Percentiles rank a stretch among this genome's conserved stretches.
phyloP scores from a whole-genome alignment of 2,888 invertebrate species.

The Poecilobothrus nobilitatus region DNA sequence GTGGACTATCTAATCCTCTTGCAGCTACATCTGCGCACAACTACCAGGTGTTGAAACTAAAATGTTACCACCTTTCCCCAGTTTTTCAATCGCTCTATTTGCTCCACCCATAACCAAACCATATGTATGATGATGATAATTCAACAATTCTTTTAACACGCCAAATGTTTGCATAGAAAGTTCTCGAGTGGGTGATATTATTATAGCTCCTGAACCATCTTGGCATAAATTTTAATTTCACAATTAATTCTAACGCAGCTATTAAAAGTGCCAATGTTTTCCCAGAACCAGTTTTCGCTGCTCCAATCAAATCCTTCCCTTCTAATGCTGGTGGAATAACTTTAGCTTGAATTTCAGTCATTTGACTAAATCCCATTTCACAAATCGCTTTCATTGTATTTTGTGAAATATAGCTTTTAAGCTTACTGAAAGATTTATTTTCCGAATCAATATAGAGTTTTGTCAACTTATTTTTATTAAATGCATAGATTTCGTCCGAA shows the following conservation, averaged over 20 bases:
- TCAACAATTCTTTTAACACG: slow-evolving; percentile 88
- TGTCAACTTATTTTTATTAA: no score
- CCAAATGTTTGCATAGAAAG: slow-evolving; percentile 97
- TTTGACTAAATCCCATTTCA: slow-evolving; percentile 87
- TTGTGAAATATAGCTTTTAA: slow-evolving; percentile 65
- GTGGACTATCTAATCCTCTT: slow-evolving; percentile 88
- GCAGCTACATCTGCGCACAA: no score
- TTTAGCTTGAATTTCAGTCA: slow-evolving; percentile 93
- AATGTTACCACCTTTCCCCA: slow-evolving; percentile 83
- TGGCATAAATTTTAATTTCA: slow-evolving; percentile 85
- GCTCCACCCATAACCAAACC: slow-evolving; percentile 95
- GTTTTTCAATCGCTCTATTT: slow-evolving; percentile 76
- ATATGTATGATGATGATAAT: slow-evolving; percentile 86
- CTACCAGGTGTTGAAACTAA: slow-evolving; percentile 96
- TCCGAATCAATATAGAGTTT: slow-evolving; percentile 42
- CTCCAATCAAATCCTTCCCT: slow-evolving; percentile 87
- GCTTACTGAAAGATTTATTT: slow-evolving; percentile 52
- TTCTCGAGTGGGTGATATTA: slow-evolving; percentile 93
- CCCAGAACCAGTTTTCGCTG: slow-evolving; percentile 93
- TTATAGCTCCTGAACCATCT: slow-evolving; percentile 89
- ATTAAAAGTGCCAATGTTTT: slow-evolving; percentile 94
- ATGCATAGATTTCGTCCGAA: no score
- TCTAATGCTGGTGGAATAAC: slow-evolving; percentile 84
- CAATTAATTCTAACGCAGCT: slow-evolving; percentile 87
- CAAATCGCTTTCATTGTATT: slow-evolving; percentile 72